Percentiles rank a stretch among this genome's conserved stretches.
Evolutionary conservation across 2,888 invertebrate genomes (phyloP).

Genomic region (Brachycybe producta): DNA sequence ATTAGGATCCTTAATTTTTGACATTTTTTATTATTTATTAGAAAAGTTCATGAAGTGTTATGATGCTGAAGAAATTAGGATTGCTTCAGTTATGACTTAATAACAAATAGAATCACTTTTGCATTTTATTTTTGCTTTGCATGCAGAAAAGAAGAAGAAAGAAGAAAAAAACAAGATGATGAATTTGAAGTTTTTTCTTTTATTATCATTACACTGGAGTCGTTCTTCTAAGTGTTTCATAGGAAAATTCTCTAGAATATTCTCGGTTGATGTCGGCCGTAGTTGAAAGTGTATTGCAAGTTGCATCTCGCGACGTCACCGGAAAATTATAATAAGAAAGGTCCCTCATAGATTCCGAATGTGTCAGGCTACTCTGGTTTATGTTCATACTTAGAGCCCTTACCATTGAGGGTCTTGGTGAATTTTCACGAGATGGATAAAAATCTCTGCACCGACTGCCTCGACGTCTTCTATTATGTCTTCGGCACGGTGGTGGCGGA

Average conservation of each 20-base stretch:
- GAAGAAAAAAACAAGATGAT: no score
- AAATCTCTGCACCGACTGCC: constrained; percentile 10
- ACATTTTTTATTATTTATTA: no score
- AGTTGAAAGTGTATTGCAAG: constrained; percentile 25
- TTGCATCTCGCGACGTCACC: constrained; percentile 21
- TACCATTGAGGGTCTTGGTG: constrained; percentile 17
- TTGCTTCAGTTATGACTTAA: no score
- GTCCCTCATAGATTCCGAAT: constrained; percentile 27
- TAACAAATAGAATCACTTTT: no score
- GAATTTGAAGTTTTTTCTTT: no score
- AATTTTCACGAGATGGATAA: constrained; percentile 16
- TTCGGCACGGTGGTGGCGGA: constrained; percentile 18
- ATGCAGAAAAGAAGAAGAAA: no score
- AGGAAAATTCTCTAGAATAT: constrained; percentile 25
- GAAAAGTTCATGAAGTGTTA: no score
- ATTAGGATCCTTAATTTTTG: no score
- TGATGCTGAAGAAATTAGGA: no score
- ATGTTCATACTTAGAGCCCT: background rate
- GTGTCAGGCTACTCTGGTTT: background rate
- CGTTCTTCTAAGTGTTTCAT: constrained; percentile 24
- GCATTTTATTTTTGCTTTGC: no score
- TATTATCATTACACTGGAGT: constrained; percentile 23
- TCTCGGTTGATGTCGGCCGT: constrained; percentile 25
- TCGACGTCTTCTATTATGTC: constrained; percentile 20
- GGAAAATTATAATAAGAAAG: constrained; percentile 25